Percentiles rank a stretch among this genome's conserved stretches.
These are phyloP conservation scores for Apaloderma vittatum DNA, from an alignment of 2,113 vertebrate genomes.

Conservation along the genomic window DNA sequence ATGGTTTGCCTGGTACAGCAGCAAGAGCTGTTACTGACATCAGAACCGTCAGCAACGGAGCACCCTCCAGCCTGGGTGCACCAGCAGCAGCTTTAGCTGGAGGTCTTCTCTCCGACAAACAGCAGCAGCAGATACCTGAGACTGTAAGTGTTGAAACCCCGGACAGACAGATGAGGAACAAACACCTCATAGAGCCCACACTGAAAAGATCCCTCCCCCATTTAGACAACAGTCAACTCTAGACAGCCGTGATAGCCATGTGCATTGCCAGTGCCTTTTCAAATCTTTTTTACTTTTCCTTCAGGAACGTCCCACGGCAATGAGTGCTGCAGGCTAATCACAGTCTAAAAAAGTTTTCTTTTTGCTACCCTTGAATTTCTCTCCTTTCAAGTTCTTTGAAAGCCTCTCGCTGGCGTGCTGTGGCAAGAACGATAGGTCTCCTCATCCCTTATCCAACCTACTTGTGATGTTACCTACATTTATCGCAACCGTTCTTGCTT, in stretches of 20 bases:
- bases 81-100: neutral
- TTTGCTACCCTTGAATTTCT: neutral
- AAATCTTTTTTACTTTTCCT: neutral
- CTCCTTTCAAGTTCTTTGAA: neutral
- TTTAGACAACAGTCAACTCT: neutral
- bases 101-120: neutral
- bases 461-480: neutral
- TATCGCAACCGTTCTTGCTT: neutral
- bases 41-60: neutral
- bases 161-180: accelerated
- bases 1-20: neutral
- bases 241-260: neutral
- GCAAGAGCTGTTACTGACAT: neutral
- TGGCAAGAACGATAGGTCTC: neutral
- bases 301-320: neutral
- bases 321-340: neutral
- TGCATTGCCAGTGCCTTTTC: neutral
- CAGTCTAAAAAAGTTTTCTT: neutral
- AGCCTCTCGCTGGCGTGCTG: neutral
- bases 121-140: neutral
- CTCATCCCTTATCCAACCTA: neutral
- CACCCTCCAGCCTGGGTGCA: neutral
- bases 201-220: neutral
- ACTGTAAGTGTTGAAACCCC: neutral
- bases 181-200: neutral